Conservation (phyloP, 1,140 invertebrate genomes). For the Diabrotica undecimpunctata region DNA sequence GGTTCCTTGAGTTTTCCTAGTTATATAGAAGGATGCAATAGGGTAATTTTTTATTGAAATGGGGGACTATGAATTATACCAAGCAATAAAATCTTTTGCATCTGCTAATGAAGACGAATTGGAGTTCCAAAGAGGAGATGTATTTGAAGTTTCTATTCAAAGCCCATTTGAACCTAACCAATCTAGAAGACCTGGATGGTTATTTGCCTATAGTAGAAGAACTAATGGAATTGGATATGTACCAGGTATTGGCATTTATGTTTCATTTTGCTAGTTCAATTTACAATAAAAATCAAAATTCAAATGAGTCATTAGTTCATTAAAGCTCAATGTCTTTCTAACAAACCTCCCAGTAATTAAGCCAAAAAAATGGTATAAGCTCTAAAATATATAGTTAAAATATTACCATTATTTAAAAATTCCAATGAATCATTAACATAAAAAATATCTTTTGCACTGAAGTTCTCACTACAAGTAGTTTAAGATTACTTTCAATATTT, state of each 20-base stretch:
- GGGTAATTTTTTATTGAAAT: conserved; percentile 30
- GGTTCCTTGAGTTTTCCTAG: background rate
- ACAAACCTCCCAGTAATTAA: too few relatives aligned
- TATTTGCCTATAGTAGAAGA: conserved; percentile 36
- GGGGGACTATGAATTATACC: conserved; percentile 38
- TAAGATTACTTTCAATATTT: too few relatives aligned
- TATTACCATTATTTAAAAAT: background rate
- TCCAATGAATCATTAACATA: too few relatives aligned
- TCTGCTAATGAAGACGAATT: conserved; percentile 29
- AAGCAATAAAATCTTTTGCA: conserved; percentile 34
- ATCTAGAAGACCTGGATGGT: conserved; percentile 15
- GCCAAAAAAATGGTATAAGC: too few relatives aligned
- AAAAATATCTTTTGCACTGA: too few relatives aligned
- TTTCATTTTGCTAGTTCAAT: background rate
- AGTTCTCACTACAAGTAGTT: too few relatives aligned
- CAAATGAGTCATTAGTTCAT: too few relatives aligned
- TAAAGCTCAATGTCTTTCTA: too few relatives aligned
- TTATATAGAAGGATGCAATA: conserved; percentile 26
- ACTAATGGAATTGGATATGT: conserved; percentile 37
- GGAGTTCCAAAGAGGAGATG: conserved; percentile 37
- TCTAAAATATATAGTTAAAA: background rate
- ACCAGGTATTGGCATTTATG: conserved; percentile 30
- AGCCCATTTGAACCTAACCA: conserved; percentile 15
- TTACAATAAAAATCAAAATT: background rate
- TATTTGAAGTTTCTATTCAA: conserved; percentile 31